Conservation (phyloP, 2,113 vertebrate genomes). For the Suncus etruscus region DNA sequence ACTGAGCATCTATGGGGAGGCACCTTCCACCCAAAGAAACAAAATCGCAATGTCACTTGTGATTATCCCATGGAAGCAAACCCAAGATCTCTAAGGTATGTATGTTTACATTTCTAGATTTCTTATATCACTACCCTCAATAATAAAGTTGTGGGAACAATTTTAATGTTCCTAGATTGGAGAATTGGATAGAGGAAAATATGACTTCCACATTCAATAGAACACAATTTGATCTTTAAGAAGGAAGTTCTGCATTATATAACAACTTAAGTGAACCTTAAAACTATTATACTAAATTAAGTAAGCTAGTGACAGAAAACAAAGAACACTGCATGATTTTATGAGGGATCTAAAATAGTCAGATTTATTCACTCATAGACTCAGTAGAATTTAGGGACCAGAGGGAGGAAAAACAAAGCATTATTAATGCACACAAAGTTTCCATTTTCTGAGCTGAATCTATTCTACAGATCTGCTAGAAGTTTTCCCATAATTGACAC, state of each 20-base stretch:
- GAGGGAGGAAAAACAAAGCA: neutral
- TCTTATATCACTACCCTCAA: neutral
- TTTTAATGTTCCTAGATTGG: neutral
- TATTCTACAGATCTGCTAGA: neutral
- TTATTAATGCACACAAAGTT: neutral
- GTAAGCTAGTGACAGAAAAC: neutral
- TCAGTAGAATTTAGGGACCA: neutral
- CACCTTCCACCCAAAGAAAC: too few relatives aligned
- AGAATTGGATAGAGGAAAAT: neutral
- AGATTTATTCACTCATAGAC: neutral
- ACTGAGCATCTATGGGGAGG: too few relatives aligned
- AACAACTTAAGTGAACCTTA: neutral
- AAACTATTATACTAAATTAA: neutral
- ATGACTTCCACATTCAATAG: neutral
- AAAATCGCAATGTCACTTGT: neutral
- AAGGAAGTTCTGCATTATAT: neutral
- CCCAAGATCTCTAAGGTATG: neutral
- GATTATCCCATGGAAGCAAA: constrained; percentile 12
- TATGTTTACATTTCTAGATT: neutral
- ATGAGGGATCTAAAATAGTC: neutral
- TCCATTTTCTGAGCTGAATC: neutral
- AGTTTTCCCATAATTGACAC: neutral
- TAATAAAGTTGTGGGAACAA: neutral
- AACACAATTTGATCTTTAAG: neutral
- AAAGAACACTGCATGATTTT: neutral